Percentiles rank a stretch among this genome's conserved stretches.
Conservation (phyloP, 2,888 invertebrate species). For the Xestia sexstrigata region DNA sequence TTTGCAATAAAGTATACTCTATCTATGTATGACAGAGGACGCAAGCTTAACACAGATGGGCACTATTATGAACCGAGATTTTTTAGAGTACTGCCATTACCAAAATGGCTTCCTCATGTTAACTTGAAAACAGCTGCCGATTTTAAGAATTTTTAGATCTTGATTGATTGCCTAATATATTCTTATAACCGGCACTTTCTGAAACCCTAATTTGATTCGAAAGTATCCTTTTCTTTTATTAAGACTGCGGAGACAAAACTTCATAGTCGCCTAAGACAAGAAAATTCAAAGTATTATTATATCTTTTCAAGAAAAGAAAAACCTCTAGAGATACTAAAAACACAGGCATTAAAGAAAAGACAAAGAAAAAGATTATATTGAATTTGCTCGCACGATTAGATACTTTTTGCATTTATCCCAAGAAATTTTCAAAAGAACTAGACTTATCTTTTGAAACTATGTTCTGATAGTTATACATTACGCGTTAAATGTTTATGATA, state of each 20-base stretch:
- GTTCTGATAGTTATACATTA: conserved; percentile 15
- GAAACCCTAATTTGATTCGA: neutral
- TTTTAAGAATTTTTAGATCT: neutral
- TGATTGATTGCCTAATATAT: neutral
- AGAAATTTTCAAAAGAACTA: conserved; percentile 14
- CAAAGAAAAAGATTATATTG: conserved; percentile 28
- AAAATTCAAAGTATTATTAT: conserved; percentile 11
- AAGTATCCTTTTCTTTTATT: neutral
- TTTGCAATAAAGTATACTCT: too few species aligned
- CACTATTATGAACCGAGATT: too few species aligned
- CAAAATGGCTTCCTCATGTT: too few species aligned
- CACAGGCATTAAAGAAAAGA: conserved; percentile 19
- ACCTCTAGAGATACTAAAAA: conserved; percentile 22
- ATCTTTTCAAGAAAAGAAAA: conserved; percentile 22
- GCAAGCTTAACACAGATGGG: too few species aligned
- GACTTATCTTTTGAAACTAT: conserved; percentile 2
- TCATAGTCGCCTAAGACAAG: conserved; percentile 2
- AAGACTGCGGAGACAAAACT: conserved; percentile 4
- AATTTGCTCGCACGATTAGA: conserved; percentile 13
- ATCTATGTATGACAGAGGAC: too few species aligned
- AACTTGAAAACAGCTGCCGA: neutral
- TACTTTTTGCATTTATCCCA: neutral
- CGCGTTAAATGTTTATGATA: conserved; percentile 35
- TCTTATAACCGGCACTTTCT: neutral
- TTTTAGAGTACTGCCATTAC: too few species aligned